Evolutionary conservation across 1,140 invertebrate species (phyloP).

Genomic region (Polypedilum vanderplanki): DNA sequence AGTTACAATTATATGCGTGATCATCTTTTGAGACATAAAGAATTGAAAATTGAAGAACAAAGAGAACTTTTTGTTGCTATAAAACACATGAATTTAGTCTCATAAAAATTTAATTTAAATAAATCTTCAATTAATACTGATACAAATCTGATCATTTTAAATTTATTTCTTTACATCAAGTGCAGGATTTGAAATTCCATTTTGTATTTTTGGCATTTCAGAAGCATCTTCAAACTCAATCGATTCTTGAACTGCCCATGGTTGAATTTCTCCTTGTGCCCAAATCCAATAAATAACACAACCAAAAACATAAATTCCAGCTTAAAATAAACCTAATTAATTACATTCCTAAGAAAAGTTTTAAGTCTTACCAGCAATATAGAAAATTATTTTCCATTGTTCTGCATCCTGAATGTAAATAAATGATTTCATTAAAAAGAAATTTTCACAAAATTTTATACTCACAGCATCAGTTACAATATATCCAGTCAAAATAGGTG

Average conservation of each 20-base stretch:
- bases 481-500: conserved; percentile 68
- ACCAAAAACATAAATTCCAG: conserved; percentile 67
- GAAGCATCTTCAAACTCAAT: background rate
- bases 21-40: background rate
- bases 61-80: background rate
- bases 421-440: background rate
- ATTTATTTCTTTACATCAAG: background rate
- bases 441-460: background rate
- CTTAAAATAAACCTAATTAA: conserved; percentile 33
- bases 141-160: no score
- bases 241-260: conserved; percentile 55
- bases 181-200: background rate
- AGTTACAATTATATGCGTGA: background rate
- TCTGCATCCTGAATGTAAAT: conserved; percentile 50
- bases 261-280: conserved; percentile 70
- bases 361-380: conserved; percentile 51
- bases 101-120: no score
- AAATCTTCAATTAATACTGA: background rate
- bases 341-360: background rate
- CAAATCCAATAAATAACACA: conserved; percentile 71
- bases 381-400: conserved; percentile 79
- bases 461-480: conserved; percentile 65
- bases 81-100: background rate
- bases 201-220: background rate
- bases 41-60: background rate